Percentiles rank a stretch among this genome's conserved stretches.
These are phyloP conservation scores for Sympetrum striolatum DNA, from an alignment of 2,888 invertebrate genomes.

Conservation along the genomic window DNA sequence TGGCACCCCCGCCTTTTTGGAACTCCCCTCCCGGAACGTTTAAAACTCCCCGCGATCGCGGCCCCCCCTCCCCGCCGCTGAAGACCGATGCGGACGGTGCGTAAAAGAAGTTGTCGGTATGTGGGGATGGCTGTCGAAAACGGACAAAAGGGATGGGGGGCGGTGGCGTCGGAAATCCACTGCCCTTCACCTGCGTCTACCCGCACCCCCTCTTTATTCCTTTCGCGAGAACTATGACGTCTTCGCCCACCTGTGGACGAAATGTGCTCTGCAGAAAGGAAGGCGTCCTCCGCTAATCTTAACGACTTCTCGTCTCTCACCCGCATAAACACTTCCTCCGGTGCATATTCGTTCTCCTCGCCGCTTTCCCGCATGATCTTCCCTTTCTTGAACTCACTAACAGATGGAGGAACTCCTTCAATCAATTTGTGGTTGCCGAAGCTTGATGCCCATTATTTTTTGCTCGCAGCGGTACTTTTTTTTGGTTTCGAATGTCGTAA, in stretches of 20 bases:
- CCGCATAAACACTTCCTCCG: neutral
- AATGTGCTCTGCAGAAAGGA: neutral
- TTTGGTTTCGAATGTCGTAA: too few relatives aligned
- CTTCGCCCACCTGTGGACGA: conserved; percentile 37
- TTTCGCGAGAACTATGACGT: neutral
- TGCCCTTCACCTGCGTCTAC: conserved; percentile 29
- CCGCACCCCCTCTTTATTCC: conserved; percentile 45
- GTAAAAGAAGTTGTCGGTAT: conserved; percentile 14
- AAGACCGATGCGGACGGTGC: conserved; percentile 3
- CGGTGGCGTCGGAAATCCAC: neutral
- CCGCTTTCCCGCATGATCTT: neutral
- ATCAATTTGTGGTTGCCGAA: too few relatives aligned
- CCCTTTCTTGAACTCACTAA: too few relatives aligned
- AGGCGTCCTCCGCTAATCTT: neutral
- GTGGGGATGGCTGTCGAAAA: conserved; percentile 21
- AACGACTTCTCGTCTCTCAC: neutral
- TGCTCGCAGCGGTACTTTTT: too few relatives aligned
- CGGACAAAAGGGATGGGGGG: neutral
- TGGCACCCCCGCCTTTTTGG: neutral
- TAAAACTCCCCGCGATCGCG: neutral
- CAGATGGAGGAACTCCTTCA: too few relatives aligned
- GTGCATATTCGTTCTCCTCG: neutral
- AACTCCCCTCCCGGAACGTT: neutral
- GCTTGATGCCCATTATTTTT: too few relatives aligned
- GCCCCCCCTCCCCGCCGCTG: neutral